Base-by-base conservation (phyloP, 2,888 invertebrate species). In the Panzeria rudis region DNA sequence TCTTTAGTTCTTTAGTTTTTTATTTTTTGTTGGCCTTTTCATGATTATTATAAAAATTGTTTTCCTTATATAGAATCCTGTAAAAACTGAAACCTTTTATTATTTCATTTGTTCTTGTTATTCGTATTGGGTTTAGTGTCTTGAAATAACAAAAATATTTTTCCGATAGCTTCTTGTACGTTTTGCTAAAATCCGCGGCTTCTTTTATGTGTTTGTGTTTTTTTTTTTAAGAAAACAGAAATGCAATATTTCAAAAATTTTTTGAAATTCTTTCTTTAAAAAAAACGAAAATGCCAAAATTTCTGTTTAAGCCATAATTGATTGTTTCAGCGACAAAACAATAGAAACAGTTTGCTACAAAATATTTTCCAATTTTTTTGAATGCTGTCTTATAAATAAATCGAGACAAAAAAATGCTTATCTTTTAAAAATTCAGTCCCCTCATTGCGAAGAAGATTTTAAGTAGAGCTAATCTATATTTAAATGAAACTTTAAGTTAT, bases 1-100 rank as follows among this genome's bases (percentile, higher is more conserved):
- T 54, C 38, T 64, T 8, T 41, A n/a, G 20, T 20, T 44, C 6
- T 35, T 41, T 32, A 11, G 9, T 9, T 38, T 25, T 59, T 17
- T 17, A 17, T 47, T 47, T 0, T 8, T 47, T 9, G n/a, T 66
- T 80, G 80, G 66, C 35, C 73, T 64, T 73, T 85, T 71, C 73
- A 85, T 64, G 73, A 73, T 78, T 69, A 72, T 82, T 82, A 82
- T 78, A 85, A 82, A 82, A 75, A 85, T 85, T 84, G 44, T 75
- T 82, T 85, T 71, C 85, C 85, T 82, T 85, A 66, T 85, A 79
- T 66, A 82, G 82, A 82, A 78, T 79, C 71, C 85, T 73, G 52
- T 56, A 76, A 72, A 61, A 64, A 71, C 38, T 56, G 20, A 77
- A 64, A 77, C 80, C 62, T 81, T 84, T 79, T 61, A 64, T 75